Evolutionary conservation across 2,797 vertebrate genomes (phyloP), one percentile per base, ranked within the genome.

Genomic region (Malurus leucopterus): DNA sequence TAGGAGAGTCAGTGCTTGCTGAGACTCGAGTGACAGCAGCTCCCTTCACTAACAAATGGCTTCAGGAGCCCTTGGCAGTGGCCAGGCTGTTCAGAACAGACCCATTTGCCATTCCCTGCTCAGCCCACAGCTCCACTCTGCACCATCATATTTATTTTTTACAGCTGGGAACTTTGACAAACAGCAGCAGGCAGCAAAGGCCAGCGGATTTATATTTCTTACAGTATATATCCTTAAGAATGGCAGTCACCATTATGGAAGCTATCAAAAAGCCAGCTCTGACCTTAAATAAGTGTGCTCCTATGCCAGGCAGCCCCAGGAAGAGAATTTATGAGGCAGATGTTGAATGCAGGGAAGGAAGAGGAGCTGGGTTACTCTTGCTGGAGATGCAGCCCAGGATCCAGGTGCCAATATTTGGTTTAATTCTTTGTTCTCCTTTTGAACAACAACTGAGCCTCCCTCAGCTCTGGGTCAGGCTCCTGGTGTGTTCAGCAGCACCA

Each of bases 221-320:
- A 55, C 63, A 71, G 83, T 63, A 78, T 75, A 86, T 79, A 62
- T 91, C 36, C 86, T 76, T 54, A 82, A 78, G 91, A 91, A 73
- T 92, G 89, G 90, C 93, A 92, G 80, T 46, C 80, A 89, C 72
- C 53, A 78, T 91, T 90, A 94, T 78, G 67, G 91, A 95, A 95
- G 79, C 82, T 74, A 95, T 92, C 90, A 89, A 86, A 95, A 92
- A 91, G 26, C 90, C 61, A 47, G 51, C 83, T 82, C 80, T 84
- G 87, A 82, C 82, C 92, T 93, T 87, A 94, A 92, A 73, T 93
- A 90, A 84, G 76, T 32, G 67, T 87, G 90, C 71, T 86, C 21
- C 59, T 61, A 3, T 34, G 67, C 23, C 89, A 88, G 65, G 64
- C 57, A 58, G 70, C 22, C 43, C 67, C 87, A 84, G 46, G 29